Evolutionary conservation across 2,113 vertebrate species (phyloP).

Genomic region (Lampris megalopsis): DNA sequence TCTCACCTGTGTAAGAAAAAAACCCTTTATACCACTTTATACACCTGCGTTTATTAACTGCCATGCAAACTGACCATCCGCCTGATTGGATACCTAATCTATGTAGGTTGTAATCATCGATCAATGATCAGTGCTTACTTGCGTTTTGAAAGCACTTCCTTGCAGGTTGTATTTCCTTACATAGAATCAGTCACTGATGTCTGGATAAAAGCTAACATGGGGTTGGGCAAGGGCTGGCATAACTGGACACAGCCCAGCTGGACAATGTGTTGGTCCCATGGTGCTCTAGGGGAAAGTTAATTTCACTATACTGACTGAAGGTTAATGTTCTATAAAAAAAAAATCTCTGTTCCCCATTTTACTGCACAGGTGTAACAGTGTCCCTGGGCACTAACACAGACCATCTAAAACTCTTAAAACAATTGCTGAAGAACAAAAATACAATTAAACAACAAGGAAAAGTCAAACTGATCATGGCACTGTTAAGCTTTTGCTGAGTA

Average conservation of each 20-base stretch:
- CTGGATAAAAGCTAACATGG: background rate
- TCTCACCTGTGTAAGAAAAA: background rate
- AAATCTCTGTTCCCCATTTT: background rate
- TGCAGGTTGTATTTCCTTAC: background rate
- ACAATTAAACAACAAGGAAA: no score
- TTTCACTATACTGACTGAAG: background rate
- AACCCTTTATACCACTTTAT: no score
- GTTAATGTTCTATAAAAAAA: background rate
- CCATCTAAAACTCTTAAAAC: no score
- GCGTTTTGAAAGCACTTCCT: background rate
- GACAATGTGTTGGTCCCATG: background rate
- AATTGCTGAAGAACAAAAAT: no score
- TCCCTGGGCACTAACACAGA: no score
- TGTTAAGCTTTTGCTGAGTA: no score
- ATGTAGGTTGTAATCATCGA: background rate
- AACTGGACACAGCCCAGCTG: background rate
- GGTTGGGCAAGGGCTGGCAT: background rate
- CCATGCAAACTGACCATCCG: background rate
- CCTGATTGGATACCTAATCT: slow-evolving; percentile 1
- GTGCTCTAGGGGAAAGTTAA: background rate
- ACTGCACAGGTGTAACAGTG: background rate
- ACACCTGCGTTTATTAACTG: background rate
- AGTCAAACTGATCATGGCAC: no score
- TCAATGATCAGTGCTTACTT: background rate
- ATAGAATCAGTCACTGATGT: background rate